Evolutionary conservation across 2,113 vertebrate genomes (phyloP).

Genomic region (Cephalopterus ornatus): DNA sequence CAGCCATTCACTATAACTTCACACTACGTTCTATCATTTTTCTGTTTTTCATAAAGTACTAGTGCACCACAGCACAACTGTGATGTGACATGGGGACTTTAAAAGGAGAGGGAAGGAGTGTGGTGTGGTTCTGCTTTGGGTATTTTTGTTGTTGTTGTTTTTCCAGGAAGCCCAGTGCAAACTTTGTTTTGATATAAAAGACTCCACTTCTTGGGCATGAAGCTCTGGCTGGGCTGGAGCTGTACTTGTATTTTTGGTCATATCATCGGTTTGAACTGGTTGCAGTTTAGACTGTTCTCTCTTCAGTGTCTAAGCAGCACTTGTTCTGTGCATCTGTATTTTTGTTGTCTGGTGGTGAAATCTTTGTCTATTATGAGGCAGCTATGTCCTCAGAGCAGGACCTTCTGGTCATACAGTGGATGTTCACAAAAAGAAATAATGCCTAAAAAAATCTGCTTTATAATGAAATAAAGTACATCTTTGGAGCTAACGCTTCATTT

Average conservation of each 20-base stretch:
- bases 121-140: neutral
- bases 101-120: neutral
- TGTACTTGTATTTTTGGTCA: neutral
- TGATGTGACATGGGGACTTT: neutral
- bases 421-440: slow-evolving; percentile 27
- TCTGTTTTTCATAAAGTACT: neutral
- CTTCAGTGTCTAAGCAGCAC: neutral
- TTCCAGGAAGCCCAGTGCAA: neutral
- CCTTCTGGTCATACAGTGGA: neutral
- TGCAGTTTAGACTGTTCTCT: neutral
- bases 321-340: slow-evolving; percentile 7
- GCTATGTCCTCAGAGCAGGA: slow-evolving; percentile 5
- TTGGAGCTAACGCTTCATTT: slow-evolving; percentile 4
- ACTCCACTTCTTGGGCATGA: neutral
- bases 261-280: neutral
- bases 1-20: neutral
- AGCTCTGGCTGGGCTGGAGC: slow-evolving; percentile 53
- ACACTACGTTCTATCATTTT: neutral
- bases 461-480: slow-evolving; percentile 58
- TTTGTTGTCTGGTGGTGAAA: neutral
- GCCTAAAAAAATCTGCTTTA: slow-evolving; percentile 56
- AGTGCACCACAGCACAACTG: neutral
- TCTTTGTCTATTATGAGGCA: neutral
- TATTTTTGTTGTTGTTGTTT: neutral
- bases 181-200: neutral